A percentile compares a stretch with the other conserved stretches of the same genome.
Conservation (phyloP, 2,113 vertebrate species). For the Litocranius walleri region DNA sequence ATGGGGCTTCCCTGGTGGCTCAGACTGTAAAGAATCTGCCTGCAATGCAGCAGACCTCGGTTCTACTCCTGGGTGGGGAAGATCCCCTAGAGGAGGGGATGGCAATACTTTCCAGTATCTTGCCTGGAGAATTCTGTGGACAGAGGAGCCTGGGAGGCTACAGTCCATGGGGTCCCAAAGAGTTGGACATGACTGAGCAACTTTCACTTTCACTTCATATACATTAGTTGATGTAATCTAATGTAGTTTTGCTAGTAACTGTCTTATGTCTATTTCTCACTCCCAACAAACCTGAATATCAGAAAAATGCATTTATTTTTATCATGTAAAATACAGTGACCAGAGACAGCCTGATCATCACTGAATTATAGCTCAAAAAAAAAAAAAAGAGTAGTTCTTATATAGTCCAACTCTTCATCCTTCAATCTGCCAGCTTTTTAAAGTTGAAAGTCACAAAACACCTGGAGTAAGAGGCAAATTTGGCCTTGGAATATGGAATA, state of each 20-base stretch:
- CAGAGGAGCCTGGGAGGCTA: background rate
- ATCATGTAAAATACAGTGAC: background rate
- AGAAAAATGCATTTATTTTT: background rate
- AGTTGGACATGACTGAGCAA: background rate
- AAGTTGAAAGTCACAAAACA: background rate
- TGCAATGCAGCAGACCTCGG: background rate
- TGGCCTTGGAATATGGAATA: too few relatives aligned
- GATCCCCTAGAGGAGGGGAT: background rate
- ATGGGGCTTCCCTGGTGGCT: background rate
- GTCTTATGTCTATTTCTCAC: constrained; percentile 19
- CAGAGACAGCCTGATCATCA: background rate
- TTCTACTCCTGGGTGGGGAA: background rate
- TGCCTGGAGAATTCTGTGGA: background rate
- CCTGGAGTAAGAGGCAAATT: too few relatives aligned
- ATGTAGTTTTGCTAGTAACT: constrained; percentile 23
- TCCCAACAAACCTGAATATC: background rate
- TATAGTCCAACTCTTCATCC: background rate
- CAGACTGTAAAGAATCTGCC: background rate
- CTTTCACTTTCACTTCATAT: background rate
- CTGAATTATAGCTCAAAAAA: background rate
- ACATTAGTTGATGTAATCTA: constrained; percentile 19
- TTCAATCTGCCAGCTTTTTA: background rate
- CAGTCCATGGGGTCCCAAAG: background rate
- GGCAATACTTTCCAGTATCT: background rate
- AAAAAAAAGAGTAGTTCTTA: background rate